Percentiles rank a stretch among this genome's conserved stretches.
Evolutionary conservation across 2,888 invertebrate genomes (phyloP).

Genomic region (Tetranychus piercei): DNA sequence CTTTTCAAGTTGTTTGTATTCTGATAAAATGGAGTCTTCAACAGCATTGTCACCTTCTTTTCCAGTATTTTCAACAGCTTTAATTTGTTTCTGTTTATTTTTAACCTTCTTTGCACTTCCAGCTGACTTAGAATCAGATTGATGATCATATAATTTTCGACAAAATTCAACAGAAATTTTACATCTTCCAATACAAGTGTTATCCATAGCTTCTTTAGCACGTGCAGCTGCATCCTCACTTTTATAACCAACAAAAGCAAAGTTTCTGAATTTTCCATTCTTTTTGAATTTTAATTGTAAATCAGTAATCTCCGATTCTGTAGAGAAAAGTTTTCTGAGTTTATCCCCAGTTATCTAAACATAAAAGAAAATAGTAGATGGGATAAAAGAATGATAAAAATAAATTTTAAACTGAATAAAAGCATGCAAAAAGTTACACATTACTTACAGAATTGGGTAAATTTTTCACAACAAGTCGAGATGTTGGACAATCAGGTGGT

Average conservation of each 20-base stretch:
- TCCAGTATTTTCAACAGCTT: background rate
- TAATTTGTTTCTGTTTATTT: conserved; percentile 22
- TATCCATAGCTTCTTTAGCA: conserved; percentile 60
- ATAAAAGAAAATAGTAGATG: background rate
- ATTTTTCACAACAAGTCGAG: background rate
- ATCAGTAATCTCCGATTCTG: conserved; percentile 72
- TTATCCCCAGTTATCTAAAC: conserved; percentile 55
- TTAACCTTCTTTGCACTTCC: conserved; percentile 15
- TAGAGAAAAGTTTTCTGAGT: conserved; percentile 52
- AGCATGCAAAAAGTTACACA: too few species aligned
- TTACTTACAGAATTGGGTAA: background rate
- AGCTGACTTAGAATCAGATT: conserved; percentile 15
- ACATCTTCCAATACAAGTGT: conserved; percentile 61
- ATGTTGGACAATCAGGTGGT: background rate
- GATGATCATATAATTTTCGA: background rate
- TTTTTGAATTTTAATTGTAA: conserved; percentile 76
- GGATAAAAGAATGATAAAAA: background rate
- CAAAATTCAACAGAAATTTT: conserved; percentile 44
- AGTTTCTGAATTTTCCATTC: conserved; percentile 75
- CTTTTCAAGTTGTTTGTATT: conserved; percentile 35
- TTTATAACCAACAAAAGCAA: conserved; percentile 80
- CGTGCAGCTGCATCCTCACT: conserved; percentile 54
- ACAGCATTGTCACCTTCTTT: conserved; percentile 5
- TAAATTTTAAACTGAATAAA: background rate
- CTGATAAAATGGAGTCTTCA: conserved; percentile 9